Base-by-base conservation (phyloP, 2,888 invertebrate genomes). In the Anarsia innoxiella region DNA sequence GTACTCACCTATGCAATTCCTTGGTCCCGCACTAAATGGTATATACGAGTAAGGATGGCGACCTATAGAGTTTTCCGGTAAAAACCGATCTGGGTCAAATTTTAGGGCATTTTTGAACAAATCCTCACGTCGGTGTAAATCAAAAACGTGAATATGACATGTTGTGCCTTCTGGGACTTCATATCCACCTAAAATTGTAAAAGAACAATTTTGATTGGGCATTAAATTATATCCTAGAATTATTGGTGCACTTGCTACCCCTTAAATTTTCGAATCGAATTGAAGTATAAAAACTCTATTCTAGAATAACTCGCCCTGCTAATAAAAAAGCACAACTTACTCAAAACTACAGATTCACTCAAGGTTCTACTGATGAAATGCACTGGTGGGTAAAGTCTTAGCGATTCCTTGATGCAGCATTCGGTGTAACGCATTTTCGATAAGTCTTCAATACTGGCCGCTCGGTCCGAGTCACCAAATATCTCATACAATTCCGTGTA, bases 81-180 rank as follows among this genome's bases (percentile, higher is more conserved):
- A 59, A 65, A 93, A 93, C 44, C 93, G 73, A 36, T 92, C 91
- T 0, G 92, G 92, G 57, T 91, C 88, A 59, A 90, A 93, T 41
- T 72, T 79, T 31, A 86, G 66, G 0, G 93, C 91, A 47, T 92
- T 82, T 0, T 88, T 84, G 74, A 87, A 93, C 32, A 88, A 70
- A 6, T 86, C 69, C 0, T 88, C 84, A 57, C 90, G 87, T 3
- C 88, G 79, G 60, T 93, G 92, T 5, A 90, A 54, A 51, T 89
- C 87, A 42, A 75, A 86, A 5, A 89, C 86, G 36, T 86, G 78
- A 4, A 90, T 66, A 47, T 86, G 85, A 1, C 87, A 69, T 1
- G 70, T 53, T 0, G 80, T 87, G 1, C 78, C 76, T 5, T 66
- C 87, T n/a, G 90, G 85, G 46, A 77, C 42, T 5, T 19, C 46